These are phyloP conservation scores for Coluber constrictor DNA, from an alignment of 2,797 vertebrate genomes.

Conservation along the genomic window DNA sequence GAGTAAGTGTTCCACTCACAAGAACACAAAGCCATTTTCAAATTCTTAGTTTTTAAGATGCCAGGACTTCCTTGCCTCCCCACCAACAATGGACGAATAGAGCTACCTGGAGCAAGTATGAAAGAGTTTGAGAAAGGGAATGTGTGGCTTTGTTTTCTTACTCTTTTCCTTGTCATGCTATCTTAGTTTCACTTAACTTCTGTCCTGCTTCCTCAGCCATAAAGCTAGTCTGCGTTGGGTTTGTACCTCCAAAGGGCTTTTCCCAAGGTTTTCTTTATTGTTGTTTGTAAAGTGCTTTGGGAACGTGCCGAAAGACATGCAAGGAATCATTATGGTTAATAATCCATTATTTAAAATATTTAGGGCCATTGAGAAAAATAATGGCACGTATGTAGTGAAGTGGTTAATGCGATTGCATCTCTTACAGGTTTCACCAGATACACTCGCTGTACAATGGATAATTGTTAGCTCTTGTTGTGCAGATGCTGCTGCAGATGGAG, in stretches of 20 bases:
- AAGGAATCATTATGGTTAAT: conserved; percentile 67
- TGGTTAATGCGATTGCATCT: conserved; percentile 73
- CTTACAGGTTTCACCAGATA: conserved; percentile 79
- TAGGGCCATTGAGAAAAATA: conserved; percentile 69
- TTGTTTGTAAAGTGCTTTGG: conserved; percentile 63
- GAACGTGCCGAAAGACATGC: conserved; percentile 61
- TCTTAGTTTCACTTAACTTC: conserved; percentile 35
- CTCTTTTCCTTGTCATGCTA: conserved; percentile 31
- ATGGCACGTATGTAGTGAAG: conserved; percentile 69
- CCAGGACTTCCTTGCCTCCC: neutral
- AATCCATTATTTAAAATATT: conserved; percentile 71
- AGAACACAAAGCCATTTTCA: neutral
- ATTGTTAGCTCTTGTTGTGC: conserved; percentile 89
- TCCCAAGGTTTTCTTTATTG: conserved; percentile 62
- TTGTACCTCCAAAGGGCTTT: conserved; percentile 57
- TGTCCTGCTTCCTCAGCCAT: conserved; percentile 29
- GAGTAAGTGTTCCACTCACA: neutral
- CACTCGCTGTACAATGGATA: conserved; percentile 79
- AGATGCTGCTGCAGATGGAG: conserved; percentile 95
- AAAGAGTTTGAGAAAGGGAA: conserved; percentile 16
- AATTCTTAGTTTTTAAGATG: neutral
- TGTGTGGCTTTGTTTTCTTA: conserved; percentile 31
- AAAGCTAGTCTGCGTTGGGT: conserved; percentile 32
- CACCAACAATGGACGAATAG: neutral
- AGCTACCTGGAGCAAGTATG: neutral